Base-by-base conservation (phyloP, 2,888 invertebrate genomes). In the Apodemia mormo region DNA sequence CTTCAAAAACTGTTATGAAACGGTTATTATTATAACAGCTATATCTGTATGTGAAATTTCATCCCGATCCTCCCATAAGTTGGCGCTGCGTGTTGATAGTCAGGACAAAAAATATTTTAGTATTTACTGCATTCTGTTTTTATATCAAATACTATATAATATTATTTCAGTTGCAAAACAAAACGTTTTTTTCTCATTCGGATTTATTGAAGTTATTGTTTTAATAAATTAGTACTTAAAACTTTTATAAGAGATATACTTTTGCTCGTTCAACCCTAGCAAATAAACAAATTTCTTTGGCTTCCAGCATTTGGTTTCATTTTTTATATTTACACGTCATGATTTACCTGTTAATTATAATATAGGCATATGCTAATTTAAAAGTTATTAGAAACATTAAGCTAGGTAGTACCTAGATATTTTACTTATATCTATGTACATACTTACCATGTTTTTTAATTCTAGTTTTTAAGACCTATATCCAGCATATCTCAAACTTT, bases 181-280 rank as follows among this genome's bases (percentile, higher is more conserved):
- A 33, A 3, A 33, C 33, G 2, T 2, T 33, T 33, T 1, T 40
- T 40, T 1, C 12, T 12, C 14, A 45, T 49, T 49, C 14, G 9
- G 10, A 49, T 49, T 49, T 14, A 14, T 14, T 49, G 1, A 49
- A 45, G 0, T 45, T 2, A 9, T 45, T 1, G 1, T 10, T 10
- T 10, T 45, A 45, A 10, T 45, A 45, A 45, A 45, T 3, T 45
- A 10, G 2, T 45, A 22, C 22, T 45, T 45, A 3, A 45, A 3
- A 43, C 10, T 49, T 49, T 14, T 49, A 89, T 89, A 89, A 90
- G 89, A 90, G 89, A 78, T 76, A 90, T 90, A 89, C 88, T 88
- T 90, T 89, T 78, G 80, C 76, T 89, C 90, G 81, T 86, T 91
- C 90, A 89, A 86, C 89, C 90, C 90, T 90, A 90, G 90, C 82